phyloP scores from a whole-genome alignment of 2,888 invertebrate species.

The Therioaphis trifolii region DNA sequence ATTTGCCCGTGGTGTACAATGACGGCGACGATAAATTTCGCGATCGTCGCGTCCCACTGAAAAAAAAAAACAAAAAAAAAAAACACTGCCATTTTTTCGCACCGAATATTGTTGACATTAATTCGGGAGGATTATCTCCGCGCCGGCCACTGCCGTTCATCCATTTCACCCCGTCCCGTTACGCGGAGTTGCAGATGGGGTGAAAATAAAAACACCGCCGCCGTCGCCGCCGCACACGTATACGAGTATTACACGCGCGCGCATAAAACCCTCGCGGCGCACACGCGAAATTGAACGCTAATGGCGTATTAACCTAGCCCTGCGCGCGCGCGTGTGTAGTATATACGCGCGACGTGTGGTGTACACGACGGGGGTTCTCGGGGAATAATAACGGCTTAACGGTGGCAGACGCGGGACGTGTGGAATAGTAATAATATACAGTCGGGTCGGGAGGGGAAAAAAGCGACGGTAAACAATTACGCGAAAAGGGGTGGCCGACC shows the following conservation, averaged over 20 bases:
- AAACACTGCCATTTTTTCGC: background rate
- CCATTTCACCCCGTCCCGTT: slow-evolving; percentile 33
- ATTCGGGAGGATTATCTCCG: slow-evolving; percentile 30
- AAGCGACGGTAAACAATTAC: slow-evolving; percentile 39
- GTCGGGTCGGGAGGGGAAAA: background rate
- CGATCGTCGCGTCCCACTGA: background rate
- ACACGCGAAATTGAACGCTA: slow-evolving; percentile 53
- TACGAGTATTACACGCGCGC: too few relatives aligned
- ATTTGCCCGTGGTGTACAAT: too few relatives aligned
- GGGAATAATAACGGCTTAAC: slow-evolving; percentile 44
- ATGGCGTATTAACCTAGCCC: slow-evolving; percentile 53
- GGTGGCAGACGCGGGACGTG: background rate
- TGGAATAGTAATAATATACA: background rate
- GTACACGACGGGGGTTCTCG: background rate
- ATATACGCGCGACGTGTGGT: background rate
- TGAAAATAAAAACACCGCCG: background rate
- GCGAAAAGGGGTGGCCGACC: slow-evolving; percentile 17
- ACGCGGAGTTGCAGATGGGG: background rate
- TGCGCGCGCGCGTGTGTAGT: background rate
- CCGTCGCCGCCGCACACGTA: background rate
- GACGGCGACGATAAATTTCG: slow-evolving; percentile 12
- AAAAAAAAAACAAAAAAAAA: too few relatives aligned
- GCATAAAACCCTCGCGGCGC: slow-evolving; percentile 8
- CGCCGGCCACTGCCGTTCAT: slow-evolving; percentile 14
- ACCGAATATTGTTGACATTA: slow-evolving; percentile 50